Conservation (phyloP, 1,140 invertebrate species). For the Tribolium castaneum region DNA sequence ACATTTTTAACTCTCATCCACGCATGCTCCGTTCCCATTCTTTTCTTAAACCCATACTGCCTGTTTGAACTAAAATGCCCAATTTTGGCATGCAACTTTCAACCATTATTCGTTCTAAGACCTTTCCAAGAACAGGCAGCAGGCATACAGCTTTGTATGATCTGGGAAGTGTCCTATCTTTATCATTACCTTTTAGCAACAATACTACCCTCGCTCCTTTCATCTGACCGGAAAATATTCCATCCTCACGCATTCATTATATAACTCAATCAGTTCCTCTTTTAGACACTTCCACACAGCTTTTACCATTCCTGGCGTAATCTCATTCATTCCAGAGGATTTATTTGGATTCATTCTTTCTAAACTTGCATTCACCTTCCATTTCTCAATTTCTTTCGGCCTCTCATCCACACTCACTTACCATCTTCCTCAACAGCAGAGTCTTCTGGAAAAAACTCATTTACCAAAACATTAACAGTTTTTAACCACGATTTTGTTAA, state of each 20-base stretch:
- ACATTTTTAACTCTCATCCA: slow-evolving; percentile 39
- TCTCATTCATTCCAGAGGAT: not conserved
- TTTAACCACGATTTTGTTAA: not conserved
- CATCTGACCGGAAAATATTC: slow-evolving; percentile 19
- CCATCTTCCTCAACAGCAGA: not conserved
- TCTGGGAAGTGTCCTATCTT: slow-evolving; percentile 2
- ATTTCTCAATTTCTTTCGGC: not conserved
- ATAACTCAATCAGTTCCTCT: not conserved
- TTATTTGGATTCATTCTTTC: not conserved
- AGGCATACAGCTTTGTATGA: slow-evolving; percentile 59
- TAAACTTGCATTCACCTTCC: not conserved
- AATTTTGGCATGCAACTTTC: not conserved
- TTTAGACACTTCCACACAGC: not conserved
- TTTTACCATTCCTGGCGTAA: not conserved
- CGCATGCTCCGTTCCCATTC: slow-evolving; percentile 61
- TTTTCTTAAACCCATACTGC: slow-evolving; percentile 59
- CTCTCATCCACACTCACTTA: not conserved
- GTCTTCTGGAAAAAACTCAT: not conserved
- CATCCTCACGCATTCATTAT: not conserved
- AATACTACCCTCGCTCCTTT: slow-evolving; percentile 51
- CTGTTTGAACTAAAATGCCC: not conserved
- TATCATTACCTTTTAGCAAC: slow-evolving; percentile 49
- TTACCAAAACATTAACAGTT: not conserved
- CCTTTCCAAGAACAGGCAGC: slow-evolving; percentile 54
- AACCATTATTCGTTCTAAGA: slow-evolving; percentile 54